Evolutionary conservation across 1,140 invertebrate genomes (phyloP).

Genomic region (fruit fly (Drosophila melanogaster)): DNA sequence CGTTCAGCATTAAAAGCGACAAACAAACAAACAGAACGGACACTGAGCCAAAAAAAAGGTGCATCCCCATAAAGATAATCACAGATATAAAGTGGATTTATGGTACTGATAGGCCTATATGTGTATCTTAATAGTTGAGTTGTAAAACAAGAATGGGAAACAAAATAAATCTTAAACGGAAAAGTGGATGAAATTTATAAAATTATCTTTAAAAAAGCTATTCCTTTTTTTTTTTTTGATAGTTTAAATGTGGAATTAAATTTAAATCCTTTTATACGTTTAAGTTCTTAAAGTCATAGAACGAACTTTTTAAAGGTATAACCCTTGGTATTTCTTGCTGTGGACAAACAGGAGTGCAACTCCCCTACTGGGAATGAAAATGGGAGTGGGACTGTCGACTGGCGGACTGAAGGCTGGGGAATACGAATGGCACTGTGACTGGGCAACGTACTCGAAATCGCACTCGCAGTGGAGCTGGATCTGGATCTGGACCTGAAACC

Average conservation of each 20-base stretch:
- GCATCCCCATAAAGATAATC: neutral
- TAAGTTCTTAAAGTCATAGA: no score
- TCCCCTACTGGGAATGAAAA: slow-evolving; percentile 38
- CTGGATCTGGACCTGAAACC: slow-evolving; percentile 35
- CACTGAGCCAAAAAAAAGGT: slow-evolving; percentile 17
- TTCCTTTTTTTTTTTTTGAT: no score
- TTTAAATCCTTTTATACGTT: no score
- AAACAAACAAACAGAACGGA: slow-evolving; percentile 74
- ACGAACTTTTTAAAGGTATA: neutral
- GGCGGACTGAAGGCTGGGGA: neutral
- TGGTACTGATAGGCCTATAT: neutral
- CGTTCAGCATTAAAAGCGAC: slow-evolving; percentile 78
- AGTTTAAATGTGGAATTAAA: neutral
- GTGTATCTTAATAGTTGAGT: neutral
- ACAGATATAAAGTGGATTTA: neutral
- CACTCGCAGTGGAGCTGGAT: slow-evolving; percentile 16
- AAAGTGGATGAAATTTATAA: no score
- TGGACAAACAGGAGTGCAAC: slow-evolving; percentile 33
- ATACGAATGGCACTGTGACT: slow-evolving; percentile 31
- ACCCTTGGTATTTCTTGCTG: slow-evolving; percentile 1
- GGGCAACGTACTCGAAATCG: slow-evolving; percentile 22
- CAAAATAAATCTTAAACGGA: neutral
- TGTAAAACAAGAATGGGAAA: neutral
- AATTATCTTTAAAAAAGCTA: neutral
- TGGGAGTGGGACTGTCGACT: slow-evolving; percentile 8